These are phyloP conservation scores for Camponotus pennsylvanicus DNA, from an alignment of 1,140 invertebrate species.

Conservation along the genomic window DNA sequence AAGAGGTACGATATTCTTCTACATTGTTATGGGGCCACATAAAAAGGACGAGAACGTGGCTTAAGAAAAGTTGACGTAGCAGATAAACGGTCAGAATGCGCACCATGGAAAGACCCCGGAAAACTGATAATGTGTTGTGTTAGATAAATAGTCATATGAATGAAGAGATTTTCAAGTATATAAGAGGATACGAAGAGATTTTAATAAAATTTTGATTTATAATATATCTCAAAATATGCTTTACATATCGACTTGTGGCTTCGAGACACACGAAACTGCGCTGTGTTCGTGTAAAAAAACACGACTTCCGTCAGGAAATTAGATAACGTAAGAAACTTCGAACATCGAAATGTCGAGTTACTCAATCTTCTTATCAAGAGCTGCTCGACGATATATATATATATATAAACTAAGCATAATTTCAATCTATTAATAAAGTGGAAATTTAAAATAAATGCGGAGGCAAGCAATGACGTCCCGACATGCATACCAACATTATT, in stretches of 20 bases:
- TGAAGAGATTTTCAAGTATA: background rate
- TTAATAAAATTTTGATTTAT: constrained; percentile 25
- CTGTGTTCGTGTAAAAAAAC: constrained; percentile 18
- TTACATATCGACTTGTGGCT: background rate
- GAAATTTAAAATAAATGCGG: constrained; percentile 2
- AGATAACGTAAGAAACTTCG: constrained; percentile 52
- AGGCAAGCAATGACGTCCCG: background rate
- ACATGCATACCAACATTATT: background rate
- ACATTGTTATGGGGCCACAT: constrained; percentile 1
- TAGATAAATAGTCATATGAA: constrained; percentile 24
- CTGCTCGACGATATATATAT: background rate
- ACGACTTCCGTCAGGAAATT: constrained; percentile 47
- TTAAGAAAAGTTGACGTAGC: background rate
- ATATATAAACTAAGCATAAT: background rate
- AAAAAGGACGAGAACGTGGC: background rate
- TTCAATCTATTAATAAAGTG: constrained; percentile 17
- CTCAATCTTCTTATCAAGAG: constrained; percentile 42
- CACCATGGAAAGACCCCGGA: background rate
- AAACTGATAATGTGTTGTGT: constrained; percentile 51
- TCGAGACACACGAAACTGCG: constrained; percentile 8
- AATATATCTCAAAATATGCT: background rate
- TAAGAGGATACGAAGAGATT: background rate
- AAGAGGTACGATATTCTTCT: background rate
- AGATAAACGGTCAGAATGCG: constrained; percentile 24
- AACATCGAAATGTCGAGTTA: constrained; percentile 36